phyloP scores from a whole-genome alignment of 2,888 invertebrate species.

The Spialia ferax region DNA sequence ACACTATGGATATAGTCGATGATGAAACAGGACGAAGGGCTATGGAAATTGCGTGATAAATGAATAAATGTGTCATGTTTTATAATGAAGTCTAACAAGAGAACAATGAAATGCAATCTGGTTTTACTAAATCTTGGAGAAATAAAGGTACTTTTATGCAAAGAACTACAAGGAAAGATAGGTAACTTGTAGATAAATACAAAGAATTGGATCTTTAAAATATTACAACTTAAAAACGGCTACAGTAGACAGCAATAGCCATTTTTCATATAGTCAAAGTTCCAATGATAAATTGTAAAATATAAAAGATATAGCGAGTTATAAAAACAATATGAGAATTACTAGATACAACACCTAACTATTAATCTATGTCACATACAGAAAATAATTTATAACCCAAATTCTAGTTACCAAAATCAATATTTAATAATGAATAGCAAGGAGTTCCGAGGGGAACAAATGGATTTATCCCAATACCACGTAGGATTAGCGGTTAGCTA shows the following conservation, averaged over 20 bases:
- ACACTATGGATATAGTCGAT: conserved; percentile 12
- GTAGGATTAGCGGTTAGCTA: conserved; percentile 60
- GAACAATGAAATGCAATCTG: background rate
- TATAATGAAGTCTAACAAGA: no score
- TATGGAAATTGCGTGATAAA: conserved; percentile 2
- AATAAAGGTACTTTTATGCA: no score
- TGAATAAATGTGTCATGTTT: conserved; percentile 6
- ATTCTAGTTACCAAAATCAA: conserved; percentile 36
- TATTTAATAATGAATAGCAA: conserved; percentile 45
- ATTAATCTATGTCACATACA: background rate
- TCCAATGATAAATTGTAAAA: no score
- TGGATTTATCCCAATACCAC: conserved; percentile 56
- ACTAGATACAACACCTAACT: no score
- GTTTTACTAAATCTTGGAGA: background rate
- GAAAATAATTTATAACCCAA: conserved; percentile 15
- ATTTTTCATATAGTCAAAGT: no score
- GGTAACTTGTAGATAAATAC: no score
- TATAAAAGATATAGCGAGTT: no score
- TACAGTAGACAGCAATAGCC: no score
- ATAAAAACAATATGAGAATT: no score
- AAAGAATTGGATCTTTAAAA: no score
- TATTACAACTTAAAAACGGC: no score
- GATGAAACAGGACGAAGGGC: background rate
- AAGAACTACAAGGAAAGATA: no score
- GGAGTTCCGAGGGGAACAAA: conserved; percentile 48